A percentile compares a stretch with the other conserved stretches of the same genome.
These are phyloP conservation scores for Myiopsitta monachus DNA, from an alignment of 2,113 vertebrate genomes.

Conservation along the genomic window DNA sequence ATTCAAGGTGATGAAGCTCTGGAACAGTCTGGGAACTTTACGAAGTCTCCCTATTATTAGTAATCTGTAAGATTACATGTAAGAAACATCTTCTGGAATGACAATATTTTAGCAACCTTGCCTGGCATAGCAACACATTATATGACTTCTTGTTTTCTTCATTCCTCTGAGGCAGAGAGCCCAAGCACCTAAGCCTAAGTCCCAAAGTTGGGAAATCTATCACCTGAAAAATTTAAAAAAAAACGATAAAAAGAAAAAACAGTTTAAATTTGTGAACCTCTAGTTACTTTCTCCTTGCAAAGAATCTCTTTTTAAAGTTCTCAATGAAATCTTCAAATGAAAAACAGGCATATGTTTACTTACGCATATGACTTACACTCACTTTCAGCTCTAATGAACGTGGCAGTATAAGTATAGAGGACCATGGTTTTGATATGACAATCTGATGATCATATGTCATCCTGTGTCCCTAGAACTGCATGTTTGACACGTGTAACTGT, in stretches of 20 bases:
- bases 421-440: neutral
- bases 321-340: neutral
- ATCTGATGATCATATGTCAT: neutral
- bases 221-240: neutral
- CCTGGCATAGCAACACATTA: neutral
- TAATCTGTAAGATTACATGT: neutral
- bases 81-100: neutral
- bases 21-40: neutral
- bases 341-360: neutral
- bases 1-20: neutral
- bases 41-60: neutral
- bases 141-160: neutral
- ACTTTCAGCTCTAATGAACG: neutral
- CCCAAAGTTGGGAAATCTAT: neutral
- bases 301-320: neutral
- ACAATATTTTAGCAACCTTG: neutral
- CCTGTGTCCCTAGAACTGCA: conserved; percentile 81
- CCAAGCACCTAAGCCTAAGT: neutral
- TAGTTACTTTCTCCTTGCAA: neutral
- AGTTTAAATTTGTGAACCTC: neutral
- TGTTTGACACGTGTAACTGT: conserved; percentile 92
- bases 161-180: neutral
- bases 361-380: neutral
- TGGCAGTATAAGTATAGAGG: neutral
- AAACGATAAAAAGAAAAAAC: neutral